A percentile compares a stretch with the other conserved stretches of the same genome.
These are phyloP conservation scores for Formicarius rufipectus DNA, from an alignment of 2,113 vertebrate genomes.

Conservation along the genomic window DNA sequence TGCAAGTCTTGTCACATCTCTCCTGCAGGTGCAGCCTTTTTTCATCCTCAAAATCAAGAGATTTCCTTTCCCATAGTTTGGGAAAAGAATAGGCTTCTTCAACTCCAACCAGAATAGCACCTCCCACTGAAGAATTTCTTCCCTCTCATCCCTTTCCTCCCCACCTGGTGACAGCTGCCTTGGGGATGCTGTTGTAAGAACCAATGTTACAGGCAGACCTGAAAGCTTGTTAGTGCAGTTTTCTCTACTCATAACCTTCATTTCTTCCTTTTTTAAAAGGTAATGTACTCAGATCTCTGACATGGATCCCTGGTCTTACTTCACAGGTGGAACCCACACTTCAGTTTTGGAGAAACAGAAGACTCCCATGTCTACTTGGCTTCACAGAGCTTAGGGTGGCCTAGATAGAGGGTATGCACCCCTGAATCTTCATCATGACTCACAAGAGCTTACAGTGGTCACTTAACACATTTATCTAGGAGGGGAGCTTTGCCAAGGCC, in stretches of 20 bases:
- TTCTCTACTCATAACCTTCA: neutral
- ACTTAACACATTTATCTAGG: neutral
- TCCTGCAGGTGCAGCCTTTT: neutral
- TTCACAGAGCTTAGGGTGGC: neutral
- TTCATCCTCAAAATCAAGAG: neutral
- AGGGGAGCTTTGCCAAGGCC: neutral
- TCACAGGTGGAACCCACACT: neutral
- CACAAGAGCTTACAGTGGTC: neutral
- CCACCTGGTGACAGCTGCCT: neutral
- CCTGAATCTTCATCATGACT: neutral
- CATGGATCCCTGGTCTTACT: neutral
- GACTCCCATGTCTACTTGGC: neutral
- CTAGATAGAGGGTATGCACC: neutral
- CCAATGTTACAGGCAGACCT: neutral
- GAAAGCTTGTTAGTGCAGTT: neutral
- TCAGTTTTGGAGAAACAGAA: neutral
- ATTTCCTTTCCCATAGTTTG: conserved; percentile 16
- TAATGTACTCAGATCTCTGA: neutral
- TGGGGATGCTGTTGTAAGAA: neutral
- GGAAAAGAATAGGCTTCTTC: neutral
- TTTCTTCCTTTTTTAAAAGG: neutral
- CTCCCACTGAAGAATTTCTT: neutral
- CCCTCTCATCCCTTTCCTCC: neutral
- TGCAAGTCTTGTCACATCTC: neutral
- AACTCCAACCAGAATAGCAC: neutral